Base-by-base conservation (phyloP, 2,113 vertebrate species). In the Centropus bengalensis region DNA sequence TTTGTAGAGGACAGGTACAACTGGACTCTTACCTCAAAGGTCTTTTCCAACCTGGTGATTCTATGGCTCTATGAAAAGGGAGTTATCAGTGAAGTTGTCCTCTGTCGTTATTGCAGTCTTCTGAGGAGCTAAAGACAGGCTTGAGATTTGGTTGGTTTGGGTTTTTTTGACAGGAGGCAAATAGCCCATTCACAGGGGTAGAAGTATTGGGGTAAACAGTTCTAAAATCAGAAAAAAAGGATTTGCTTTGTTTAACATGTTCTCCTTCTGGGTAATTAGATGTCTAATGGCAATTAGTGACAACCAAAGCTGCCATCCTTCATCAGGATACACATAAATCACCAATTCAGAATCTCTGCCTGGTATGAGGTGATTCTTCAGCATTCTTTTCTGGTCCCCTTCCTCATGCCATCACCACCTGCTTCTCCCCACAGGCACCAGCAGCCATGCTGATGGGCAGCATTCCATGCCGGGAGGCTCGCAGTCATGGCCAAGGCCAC, bases 181-280 rank as follows among this genome's bases (percentile, higher is more conserved):
- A 66, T 66, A 0, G 9, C 45, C 54, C 21, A 22, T 49, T 49
- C 20, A 11, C 47, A 49, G 47, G 5, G 24, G 11, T 7, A 18
- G 14, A 33, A 42, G 15, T 32, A 27, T 1, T 5, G 12, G 9
- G 42, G 30, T 21, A 32, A 63, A 51, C 10, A 49, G 14, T 66
- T 85, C 82, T 82, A 62, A 87, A 60, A 73, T 12, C 49, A 51
- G 58, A n/a, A 42, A 55, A 87, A 87, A 82, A 44, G 32, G 21
- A 6, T 45, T 94, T 87, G 58, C n/a, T 88, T 42, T 67, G 63
- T 68, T 85, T 42, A 90, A 42, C 22, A 5, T 63, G 64, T 78
- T 93, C 44, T 86, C 32, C 40, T 66, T 87, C 58, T 82, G 24
- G 64, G 74, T 54, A 93, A 75, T 95, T 95, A 94, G 51, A 79